phyloP scores from a whole-genome alignment of 1,140 invertebrate genomes.

The Aphelenchoides fujianensis region DNA sequence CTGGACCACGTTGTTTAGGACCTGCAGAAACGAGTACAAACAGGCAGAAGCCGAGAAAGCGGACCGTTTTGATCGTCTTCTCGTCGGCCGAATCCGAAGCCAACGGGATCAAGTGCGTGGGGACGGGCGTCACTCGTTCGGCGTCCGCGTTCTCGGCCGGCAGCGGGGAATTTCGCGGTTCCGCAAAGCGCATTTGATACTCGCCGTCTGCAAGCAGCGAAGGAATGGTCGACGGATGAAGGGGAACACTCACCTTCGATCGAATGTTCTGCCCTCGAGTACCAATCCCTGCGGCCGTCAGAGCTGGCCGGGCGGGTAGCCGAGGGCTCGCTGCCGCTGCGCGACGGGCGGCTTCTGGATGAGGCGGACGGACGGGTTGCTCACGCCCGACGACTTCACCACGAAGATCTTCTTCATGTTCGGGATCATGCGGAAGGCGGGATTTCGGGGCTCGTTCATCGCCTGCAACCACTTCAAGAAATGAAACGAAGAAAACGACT shows the following conservation, averaged over 20 bases:
- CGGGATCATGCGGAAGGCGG: neutral
- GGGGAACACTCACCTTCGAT: too few relatives aligned
- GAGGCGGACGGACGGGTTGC: neutral
- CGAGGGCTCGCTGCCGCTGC: too few relatives aligned
- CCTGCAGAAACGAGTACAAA: too few relatives aligned
- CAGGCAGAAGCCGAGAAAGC: too few relatives aligned
- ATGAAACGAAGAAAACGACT: too few relatives aligned
- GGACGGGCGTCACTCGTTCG: neutral
- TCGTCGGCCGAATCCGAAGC: neutral
- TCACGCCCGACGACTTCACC: neutral
- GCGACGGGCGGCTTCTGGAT: neutral
- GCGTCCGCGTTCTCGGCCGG: neutral
- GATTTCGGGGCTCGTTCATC: neutral
- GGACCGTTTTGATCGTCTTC: neutral
- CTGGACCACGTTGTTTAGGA: neutral
- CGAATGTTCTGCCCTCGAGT: neutral
- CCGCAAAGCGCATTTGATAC: too few relatives aligned
- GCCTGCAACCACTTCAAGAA: too few relatives aligned
- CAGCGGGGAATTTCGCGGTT: too few relatives aligned
- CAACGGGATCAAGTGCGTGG: neutral
- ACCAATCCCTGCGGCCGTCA: too few relatives aligned
- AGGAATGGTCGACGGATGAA: too few relatives aligned
- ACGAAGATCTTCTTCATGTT: constrained; percentile 2
- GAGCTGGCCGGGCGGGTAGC: too few relatives aligned
- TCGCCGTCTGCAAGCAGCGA: too few relatives aligned